A percentile compares a stretch with the other conserved stretches of the same genome.
phyloP scores from a whole-genome alignment of 2,888 invertebrate species.

The Philereme transversata region DNA sequence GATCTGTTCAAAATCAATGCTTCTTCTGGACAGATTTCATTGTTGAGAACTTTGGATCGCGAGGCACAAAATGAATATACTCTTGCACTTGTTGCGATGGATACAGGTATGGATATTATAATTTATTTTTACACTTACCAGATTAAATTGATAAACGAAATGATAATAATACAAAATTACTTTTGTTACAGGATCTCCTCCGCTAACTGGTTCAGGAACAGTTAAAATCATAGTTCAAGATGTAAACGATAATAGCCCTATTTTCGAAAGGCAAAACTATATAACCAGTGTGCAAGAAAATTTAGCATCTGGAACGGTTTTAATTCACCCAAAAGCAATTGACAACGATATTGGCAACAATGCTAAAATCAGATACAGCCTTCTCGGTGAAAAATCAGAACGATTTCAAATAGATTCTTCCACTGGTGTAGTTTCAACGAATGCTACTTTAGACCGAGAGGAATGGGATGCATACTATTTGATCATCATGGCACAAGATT shows the following conservation, averaged over 20 bases:
- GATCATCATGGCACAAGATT: conserved; percentile 94
- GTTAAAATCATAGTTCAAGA: conserved; percentile 96
- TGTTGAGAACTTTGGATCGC: conserved; percentile 92
- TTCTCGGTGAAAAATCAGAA: conserved; percentile 92
- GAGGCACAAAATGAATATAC: conserved; percentile 93
- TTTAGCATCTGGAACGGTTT: conserved; percentile 89
- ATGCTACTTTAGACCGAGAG: conserved; percentile 90
- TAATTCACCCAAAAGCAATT: conserved; percentile 90
- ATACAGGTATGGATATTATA: conserved; percentile 88
- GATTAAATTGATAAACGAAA: no score
- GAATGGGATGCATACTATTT: conserved; percentile 90
- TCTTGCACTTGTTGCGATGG: conserved; percentile 95
- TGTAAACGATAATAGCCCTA: conserved; percentile 96
- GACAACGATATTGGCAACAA: conserved; percentile 94
- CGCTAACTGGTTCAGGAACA: conserved; percentile 95
- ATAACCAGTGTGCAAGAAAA: conserved; percentile 92
- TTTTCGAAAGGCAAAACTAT: conserved; percentile 92
- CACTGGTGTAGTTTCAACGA: conserved; percentile 91
- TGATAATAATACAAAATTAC: background rate
- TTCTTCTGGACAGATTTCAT: conserved; percentile 94
- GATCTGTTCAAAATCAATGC: conserved; percentile 96
- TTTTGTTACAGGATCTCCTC: conserved; percentile 91
- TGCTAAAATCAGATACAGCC: conserved; percentile 93
- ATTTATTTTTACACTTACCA: no score
- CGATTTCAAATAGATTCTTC: conserved; percentile 91